phyloP scores from a whole-genome alignment of 1,140 invertebrate species.

The Conopomorpha cramerella region DNA sequence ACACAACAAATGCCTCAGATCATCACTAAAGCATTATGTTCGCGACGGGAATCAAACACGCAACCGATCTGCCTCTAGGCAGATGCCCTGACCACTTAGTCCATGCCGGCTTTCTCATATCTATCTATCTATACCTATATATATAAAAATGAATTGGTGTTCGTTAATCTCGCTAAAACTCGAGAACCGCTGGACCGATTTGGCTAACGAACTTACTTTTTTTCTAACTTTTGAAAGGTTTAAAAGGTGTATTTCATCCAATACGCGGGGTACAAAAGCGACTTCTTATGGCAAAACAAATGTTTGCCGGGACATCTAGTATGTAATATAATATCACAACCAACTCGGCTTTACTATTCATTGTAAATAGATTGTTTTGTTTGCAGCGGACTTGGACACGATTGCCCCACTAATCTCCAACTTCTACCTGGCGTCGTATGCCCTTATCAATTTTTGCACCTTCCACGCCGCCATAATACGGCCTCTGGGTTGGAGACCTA shows the following conservation, averaged over 20 bases:
- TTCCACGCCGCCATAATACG: constrained; percentile 91
- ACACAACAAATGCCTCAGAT: too few relatives aligned
- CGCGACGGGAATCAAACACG: too few relatives aligned
- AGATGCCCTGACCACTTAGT: too few relatives aligned
- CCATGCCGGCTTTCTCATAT: too few relatives aligned
- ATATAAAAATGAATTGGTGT: too few relatives aligned
- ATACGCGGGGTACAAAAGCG: too few relatives aligned
- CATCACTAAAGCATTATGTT: too few relatives aligned
- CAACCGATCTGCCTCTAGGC: too few relatives aligned
- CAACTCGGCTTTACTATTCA: constrained; percentile 4
- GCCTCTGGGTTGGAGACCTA: constrained; percentile 86
- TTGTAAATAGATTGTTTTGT: constrained; percentile 19
- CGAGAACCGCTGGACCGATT: background rate
- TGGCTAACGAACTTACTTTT: too few relatives aligned
- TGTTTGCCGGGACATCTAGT: background rate
- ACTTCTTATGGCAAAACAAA: background rate
- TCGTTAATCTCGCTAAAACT: background rate
- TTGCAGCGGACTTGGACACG: constrained; percentile 83
- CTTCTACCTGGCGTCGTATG: constrained; percentile 97
- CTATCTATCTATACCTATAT: too few relatives aligned
- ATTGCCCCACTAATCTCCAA: constrained; percentile 98
- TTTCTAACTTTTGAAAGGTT: too few relatives aligned
- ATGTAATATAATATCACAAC: background rate
- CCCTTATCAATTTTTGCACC: constrained; percentile 95
- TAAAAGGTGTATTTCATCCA: too few relatives aligned